phyloP scores from a whole-genome alignment of 1,140 invertebrate species.

The Drosophila bocki region DNA sequence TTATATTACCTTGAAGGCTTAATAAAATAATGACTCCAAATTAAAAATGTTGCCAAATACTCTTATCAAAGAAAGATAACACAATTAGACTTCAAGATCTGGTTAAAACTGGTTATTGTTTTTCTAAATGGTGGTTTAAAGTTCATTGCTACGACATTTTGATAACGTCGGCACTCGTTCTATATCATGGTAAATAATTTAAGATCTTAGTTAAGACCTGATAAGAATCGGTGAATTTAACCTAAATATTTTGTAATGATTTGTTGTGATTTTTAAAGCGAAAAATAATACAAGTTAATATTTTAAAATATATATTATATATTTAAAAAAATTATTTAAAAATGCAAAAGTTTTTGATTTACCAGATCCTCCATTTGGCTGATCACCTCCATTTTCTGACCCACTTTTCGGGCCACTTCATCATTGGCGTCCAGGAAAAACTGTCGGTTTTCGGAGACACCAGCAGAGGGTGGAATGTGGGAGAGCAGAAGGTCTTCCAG shows the following conservation, averaged over 20 bases:
- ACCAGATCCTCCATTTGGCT: slow-evolving; percentile 87
- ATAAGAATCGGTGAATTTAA: background rate
- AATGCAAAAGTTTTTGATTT: slow-evolving; percentile 2
- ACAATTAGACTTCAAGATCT: background rate
- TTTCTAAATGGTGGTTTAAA: slow-evolving; percentile 38
- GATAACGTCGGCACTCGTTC: slow-evolving; percentile 12
- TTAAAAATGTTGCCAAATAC: slow-evolving; percentile 17
- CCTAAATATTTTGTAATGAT: background rate
- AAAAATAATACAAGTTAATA: background rate
- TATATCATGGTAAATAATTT: slow-evolving; percentile 9
- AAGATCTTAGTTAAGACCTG: background rate
- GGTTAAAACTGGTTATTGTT: slow-evolving; percentile 30
- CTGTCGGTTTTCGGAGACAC: slow-evolving; percentile 89
- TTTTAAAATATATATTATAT: background rate
- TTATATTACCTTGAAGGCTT: slow-evolving; percentile 10
- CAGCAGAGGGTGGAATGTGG: slow-evolving; percentile 88
- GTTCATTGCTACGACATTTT: slow-evolving; percentile 40
- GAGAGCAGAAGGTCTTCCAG: slow-evolving; percentile 89
- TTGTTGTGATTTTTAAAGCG: background rate
- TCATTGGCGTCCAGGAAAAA: slow-evolving; percentile 90
- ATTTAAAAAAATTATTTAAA: background rate
- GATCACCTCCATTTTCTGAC: slow-evolving; percentile 88
- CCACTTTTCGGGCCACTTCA: slow-evolving; percentile 88
- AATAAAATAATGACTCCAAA: slow-evolving; percentile 22
- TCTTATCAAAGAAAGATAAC: slow-evolving; percentile 36